phyloP scores from a whole-genome alignment of 2,888 invertebrate genomes.

The Stegana nigrithorax region DNA sequence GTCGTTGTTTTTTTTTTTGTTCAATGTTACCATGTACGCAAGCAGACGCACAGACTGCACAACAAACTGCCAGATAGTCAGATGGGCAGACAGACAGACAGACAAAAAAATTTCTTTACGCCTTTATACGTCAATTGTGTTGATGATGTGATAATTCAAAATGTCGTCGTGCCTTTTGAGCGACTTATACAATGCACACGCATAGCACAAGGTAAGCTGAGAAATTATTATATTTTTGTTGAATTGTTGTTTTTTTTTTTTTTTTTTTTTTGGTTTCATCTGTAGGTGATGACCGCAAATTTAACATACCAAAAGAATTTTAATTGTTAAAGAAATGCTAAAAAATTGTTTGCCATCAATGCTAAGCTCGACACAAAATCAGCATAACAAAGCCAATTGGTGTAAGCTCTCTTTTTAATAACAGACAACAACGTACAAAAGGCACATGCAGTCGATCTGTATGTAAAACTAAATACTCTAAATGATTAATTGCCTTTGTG shows the following conservation, averaged over 20 bases:
- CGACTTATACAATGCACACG: slow-evolving; percentile 20
- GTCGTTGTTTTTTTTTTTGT: slow-evolving; percentile 21
- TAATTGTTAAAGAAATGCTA: slow-evolving; percentile 36
- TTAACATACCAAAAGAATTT: slow-evolving; percentile 59
- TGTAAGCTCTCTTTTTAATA: slow-evolving; percentile 40
- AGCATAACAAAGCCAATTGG: slow-evolving; percentile 55
- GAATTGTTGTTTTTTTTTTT: not conserved
- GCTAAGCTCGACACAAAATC: slow-evolving; percentile 32
- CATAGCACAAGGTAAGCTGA: no score
- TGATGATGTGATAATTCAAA: slow-evolving; percentile 52
- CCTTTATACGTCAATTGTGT: slow-evolving; percentile 27
- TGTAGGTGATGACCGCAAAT: slow-evolving; percentile 50
- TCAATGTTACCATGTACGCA: slow-evolving; percentile 14
- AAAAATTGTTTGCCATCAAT: not conserved
- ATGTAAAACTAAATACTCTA: slow-evolving; percentile 44
- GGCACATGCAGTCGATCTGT: no score
- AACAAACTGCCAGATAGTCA: no score
- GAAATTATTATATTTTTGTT: no score
- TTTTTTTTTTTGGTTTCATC: slow-evolving; percentile 39
- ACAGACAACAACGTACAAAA: no score
- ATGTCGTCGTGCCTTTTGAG: slow-evolving; percentile 48
- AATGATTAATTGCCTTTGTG: slow-evolving; percentile 60
- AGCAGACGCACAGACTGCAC: not conserved
- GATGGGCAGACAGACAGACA: no score
- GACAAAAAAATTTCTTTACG: no score